Evolutionary conservation across 2,888 invertebrate genomes (phyloP).

Genomic region (Megalurothrips usitatus): DNA sequence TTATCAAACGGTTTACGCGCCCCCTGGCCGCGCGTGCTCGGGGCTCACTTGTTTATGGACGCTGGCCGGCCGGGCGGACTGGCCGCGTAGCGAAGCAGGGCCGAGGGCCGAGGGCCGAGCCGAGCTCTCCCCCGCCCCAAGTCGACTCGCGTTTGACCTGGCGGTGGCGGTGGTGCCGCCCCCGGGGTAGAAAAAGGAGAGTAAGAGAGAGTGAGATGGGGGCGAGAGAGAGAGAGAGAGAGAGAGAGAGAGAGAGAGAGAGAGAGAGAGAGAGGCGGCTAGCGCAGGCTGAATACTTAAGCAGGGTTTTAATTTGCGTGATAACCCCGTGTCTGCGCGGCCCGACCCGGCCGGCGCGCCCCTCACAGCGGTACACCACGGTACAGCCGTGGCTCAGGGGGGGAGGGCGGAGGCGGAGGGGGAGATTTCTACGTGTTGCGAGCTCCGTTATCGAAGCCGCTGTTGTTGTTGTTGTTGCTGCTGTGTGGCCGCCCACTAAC

Average conservation of each 20-base stretch:
- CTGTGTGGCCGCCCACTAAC: background rate
- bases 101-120: too few relatives aligned
- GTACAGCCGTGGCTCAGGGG: background rate
- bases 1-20: too few relatives aligned
- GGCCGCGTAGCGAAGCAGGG: conserved; percentile 37
- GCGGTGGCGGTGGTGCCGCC: too few relatives aligned
- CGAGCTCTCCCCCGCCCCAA: too few relatives aligned
- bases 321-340: conserved; percentile 6
- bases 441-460: background rate
- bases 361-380: background rate
- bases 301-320: conserved; percentile 26
- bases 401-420: background rate
- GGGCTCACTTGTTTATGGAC: too few relatives aligned
- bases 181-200: too few relatives aligned
- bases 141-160: conserved; percentile 27
- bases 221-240: too few relatives aligned
- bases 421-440: background rate
- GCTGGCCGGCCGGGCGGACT: conserved; percentile 35
- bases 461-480: background rate
- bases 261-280: background rate
- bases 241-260: too few relatives aligned
- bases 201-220: too few relatives aligned
- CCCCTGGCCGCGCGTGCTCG: too few relatives aligned
- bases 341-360: background rate
- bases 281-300: conserved; percentile 5